Evolutionary conservation across 2,113 vertebrate species (phyloP), one percentile per base, ranked within the genome.

Genomic region (Eudyptes chrysolophus): DNA sequence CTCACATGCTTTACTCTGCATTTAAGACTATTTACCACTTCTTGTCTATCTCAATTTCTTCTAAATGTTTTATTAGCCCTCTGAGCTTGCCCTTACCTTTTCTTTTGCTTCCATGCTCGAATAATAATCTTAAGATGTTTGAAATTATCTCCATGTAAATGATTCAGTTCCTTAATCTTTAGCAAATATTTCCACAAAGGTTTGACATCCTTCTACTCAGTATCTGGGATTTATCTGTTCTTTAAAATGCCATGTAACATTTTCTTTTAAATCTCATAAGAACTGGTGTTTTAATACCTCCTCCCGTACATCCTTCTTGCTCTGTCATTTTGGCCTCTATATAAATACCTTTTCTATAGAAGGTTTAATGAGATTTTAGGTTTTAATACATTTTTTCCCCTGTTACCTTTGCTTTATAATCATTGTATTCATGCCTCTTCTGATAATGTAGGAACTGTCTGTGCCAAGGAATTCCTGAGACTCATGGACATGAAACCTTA

Each of bases 391-490:
- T 60, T 91, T 83, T 83, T 83, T 46, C 62, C 49, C 49, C 42
- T 75, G 62, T 87, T 93, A 82, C 91, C 36, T 87, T 89, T 87
- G 26, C 74, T 76, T 94, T 94, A 66, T 69, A 94, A 38, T 93
- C n/a, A 87, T 62, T 93, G 66, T 84, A 42, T 94, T 95, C 74
- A 69, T 61, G 70, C 62, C 40, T 79, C 40, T 91, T 91, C 87
- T 96, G 84, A 80, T 91, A 93, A 80, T 78, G 42, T 69, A 92
- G 62, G 65, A 91, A 57, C 61, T 95, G 61, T 75, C 60, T 82
- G 62, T 88, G 89, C 89, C 81, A 91, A 92, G 89, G 55, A 89
- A 95, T 96, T 96, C 71, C 87, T 89, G 74, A 87, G 75, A 97
- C 75, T 95, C 84, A 70, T 38, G 55, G 84, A 90, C 89, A 85